A percentile compares a stretch with the other conserved stretches of the same genome.
These are phyloP conservation scores for Bujurquina vittata DNA, from an alignment of 2,113 vertebrate species.

Conservation along the genomic window DNA sequence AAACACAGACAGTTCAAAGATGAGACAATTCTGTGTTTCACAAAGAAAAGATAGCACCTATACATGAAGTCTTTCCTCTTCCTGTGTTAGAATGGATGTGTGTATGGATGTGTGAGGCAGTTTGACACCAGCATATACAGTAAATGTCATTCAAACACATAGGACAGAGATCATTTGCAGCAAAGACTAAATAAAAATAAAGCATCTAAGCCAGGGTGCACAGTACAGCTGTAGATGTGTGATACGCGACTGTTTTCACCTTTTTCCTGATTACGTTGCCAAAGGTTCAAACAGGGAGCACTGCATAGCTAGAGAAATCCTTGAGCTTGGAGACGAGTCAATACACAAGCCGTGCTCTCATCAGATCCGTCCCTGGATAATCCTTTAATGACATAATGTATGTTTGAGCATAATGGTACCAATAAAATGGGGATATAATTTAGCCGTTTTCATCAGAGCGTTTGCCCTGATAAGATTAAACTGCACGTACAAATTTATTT, in stretches of 20 bases:
- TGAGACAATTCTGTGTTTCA: neutral
- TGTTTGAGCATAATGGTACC: constrained; percentile 52
- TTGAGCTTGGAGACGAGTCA: constrained; percentile 44
- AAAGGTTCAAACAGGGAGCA: constrained; percentile 58
- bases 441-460: constrained; percentile 51
- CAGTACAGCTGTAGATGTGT: constrained; percentile 40
- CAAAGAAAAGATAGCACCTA: neutral
- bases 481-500: constrained; percentile 19
- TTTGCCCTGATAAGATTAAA: constrained; percentile 46
- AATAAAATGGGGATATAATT: constrained; percentile 58
- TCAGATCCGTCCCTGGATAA: constrained; percentile 63
- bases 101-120: constrained; percentile 34
- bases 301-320: constrained; percentile 46
- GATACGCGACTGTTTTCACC: constrained; percentile 68
- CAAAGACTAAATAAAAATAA: constrained; percentile 45
- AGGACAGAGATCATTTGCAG: constrained; percentile 19
- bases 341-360: constrained; percentile 36
- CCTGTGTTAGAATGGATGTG: constrained; percentile 19
- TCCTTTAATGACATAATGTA: constrained; percentile 68
- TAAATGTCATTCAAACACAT: constrained; percentile 36
- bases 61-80: constrained; percentile 4
- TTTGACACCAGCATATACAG: constrained; percentile 21
- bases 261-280: constrained; percentile 63
- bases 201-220: constrained; percentile 8
- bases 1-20: constrained; percentile 3